phyloP scores from a whole-genome alignment of 2,888 invertebrate genomes.

The Mythimna vitellina region DNA sequence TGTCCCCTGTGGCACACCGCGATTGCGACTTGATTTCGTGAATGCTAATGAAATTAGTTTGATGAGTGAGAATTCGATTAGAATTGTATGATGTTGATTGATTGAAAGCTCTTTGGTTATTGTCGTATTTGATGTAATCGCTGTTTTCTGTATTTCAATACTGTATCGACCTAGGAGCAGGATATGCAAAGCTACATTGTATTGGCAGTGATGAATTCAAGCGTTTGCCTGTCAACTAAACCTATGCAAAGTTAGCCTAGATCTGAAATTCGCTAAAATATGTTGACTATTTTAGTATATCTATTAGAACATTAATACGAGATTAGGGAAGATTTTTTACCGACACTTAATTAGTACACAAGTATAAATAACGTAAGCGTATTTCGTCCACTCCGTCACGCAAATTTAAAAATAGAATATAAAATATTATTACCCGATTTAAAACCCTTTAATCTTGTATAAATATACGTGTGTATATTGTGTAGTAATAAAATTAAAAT shows the following conservation, averaged over 20 bases:
- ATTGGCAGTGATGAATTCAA: neutral
- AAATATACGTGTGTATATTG: too few species aligned
- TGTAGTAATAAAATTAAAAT: too few species aligned
- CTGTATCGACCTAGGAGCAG: neutral
- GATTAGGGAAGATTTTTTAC: too few species aligned
- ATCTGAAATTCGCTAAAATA: neutral
- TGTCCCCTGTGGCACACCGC: constrained; percentile 70
- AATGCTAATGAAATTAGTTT: constrained; percentile 52
- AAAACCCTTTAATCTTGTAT: too few species aligned
- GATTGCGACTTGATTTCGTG: constrained; percentile 44
- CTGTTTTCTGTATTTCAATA: constrained; percentile 13
- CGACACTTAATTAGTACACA: too few species aligned
- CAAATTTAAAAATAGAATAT: too few species aligned
- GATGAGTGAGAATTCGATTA: constrained; percentile 47
- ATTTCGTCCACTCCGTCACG: too few species aligned
- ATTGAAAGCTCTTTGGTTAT: constrained; percentile 33
- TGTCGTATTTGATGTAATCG: constrained; percentile 18
- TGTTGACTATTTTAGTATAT: too few species aligned
- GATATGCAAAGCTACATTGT: neutral
- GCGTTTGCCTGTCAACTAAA: neutral
- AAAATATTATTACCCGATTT: too few species aligned
- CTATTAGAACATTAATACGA: too few species aligned
- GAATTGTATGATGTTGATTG: constrained; percentile 39
- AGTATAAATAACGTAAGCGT: too few species aligned
- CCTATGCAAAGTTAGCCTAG: constrained; percentile 12